Percentiles rank a stretch among this genome's conserved stretches.
phyloP scores from a whole-genome alignment of 2,888 invertebrate genomes.

The Cenopis cana region DNA sequence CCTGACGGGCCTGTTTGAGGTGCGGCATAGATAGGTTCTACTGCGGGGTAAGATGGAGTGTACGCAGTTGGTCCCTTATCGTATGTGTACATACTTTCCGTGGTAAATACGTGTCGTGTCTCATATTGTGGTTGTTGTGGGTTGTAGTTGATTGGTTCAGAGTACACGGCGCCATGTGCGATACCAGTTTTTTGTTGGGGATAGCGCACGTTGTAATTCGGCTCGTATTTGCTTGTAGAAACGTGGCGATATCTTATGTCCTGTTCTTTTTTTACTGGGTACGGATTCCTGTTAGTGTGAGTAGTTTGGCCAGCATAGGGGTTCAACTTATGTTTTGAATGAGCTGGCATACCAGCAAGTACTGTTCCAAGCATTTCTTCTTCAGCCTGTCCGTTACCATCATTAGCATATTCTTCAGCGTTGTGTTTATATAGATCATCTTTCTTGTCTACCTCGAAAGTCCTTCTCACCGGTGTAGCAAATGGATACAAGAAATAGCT shows the following conservation, averaged over 20 bases:
- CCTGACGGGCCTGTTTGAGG: slow-evolving; percentile 72
- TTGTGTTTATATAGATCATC: slow-evolving; percentile 88
- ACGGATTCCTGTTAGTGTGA: slow-evolving; percentile 71
- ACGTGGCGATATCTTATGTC: slow-evolving; percentile 79
- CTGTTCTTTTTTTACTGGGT: slow-evolving; percentile 75
- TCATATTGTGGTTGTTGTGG: slow-evolving; percentile 69
- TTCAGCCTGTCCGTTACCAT: slow-evolving; percentile 89
- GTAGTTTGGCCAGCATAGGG: slow-evolving; percentile 78
- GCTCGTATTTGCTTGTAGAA: slow-evolving; percentile 69
- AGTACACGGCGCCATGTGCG: slow-evolving; percentile 78
- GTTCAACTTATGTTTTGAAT: slow-evolving; percentile 76
- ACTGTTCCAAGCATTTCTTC: slow-evolving; percentile 92
- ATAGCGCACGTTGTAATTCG: slow-evolving; percentile 73
- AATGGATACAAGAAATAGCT: slow-evolving; percentile 92
- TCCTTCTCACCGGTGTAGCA: slow-evolving; percentile 87
- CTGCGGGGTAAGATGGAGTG: slow-evolving; percentile 67
- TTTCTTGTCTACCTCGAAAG: slow-evolving; percentile 87
- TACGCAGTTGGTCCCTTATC: slow-evolving; percentile 67
- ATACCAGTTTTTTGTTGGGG: slow-evolving; percentile 81
- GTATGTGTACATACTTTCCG: slow-evolving; percentile 70
- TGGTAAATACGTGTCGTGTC: slow-evolving; percentile 74
- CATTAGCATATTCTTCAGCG: slow-evolving; percentile 87
- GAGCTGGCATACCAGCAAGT: slow-evolving; percentile 88
- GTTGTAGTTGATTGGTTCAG: slow-evolving; percentile 72
- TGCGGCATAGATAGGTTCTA: slow-evolving; percentile 78